A percentile compares a stretch with the other conserved stretches of the same genome.
Evolutionary conservation across 1,140 invertebrate species (phyloP).

Genomic region (Drosophila carrolli): DNA sequence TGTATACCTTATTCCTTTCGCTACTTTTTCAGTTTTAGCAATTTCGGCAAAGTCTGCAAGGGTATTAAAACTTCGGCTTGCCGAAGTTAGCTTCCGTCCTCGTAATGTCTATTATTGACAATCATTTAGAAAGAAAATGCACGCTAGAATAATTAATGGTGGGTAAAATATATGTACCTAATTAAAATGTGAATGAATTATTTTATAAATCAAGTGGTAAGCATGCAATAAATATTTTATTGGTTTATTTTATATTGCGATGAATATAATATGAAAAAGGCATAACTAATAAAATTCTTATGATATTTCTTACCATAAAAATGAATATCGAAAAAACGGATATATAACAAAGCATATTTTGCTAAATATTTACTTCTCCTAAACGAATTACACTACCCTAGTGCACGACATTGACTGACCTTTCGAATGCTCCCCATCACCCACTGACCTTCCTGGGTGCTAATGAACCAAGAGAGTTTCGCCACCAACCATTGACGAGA

Average conservation of each 20-base stretch:
- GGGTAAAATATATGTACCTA: background rate
- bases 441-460: slow-evolving; percentile 21
- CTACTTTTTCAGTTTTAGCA: no score
- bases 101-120: background rate
- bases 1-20: no score
- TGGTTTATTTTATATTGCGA: no score
- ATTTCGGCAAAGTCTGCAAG: no score
- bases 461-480: slow-evolving; percentile 14
- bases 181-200: background rate
- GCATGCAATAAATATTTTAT: no score
- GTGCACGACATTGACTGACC: slow-evolving; percentile 21
- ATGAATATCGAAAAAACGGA: no score
- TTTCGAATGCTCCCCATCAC: background rate
- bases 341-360: no score
- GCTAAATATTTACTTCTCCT: background rate
- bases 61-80: no score
- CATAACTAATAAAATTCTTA: no score
- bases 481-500: slow-evolving; percentile 45
- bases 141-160: background rate
- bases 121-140: background rate
- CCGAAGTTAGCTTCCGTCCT: no score
- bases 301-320: no score
- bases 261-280: no score
- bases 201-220: background rate
- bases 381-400: background rate